These are phyloP conservation scores for Threskiornis aethiopicus DNA, from an alignment of 2,797 vertebrate genomes.

Conservation along the genomic window DNA sequence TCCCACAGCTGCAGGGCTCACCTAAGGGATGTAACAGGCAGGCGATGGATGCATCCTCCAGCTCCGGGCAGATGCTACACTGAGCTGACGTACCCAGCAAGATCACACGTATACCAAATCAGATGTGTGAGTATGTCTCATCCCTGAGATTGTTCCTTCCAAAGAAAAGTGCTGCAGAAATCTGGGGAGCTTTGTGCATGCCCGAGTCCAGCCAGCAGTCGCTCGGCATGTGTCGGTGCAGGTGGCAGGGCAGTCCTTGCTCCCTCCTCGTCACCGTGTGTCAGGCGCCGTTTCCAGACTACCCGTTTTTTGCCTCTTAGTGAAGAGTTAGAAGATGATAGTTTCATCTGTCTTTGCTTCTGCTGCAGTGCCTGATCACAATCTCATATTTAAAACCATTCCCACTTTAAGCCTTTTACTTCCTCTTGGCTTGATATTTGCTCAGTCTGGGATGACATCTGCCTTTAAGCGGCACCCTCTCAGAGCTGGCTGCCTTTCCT, in stretches of 20 bases:
- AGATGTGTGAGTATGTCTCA: slow-evolving; percentile 27
- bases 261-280: not conserved
- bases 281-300: not conserved
- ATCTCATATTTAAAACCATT: not conserved
- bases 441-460: slow-evolving; percentile 53
- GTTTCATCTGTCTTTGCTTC: not conserved
- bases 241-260: not conserved
- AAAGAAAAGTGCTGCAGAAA: not conserved
- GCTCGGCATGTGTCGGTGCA: not conserved
- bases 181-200: not conserved
- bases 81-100: not conserved
- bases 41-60: not conserved
- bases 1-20: not conserved
- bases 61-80: slow-evolving; percentile 11
- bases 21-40: not conserved
- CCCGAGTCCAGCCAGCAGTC: not conserved
- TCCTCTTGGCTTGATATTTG: slow-evolving; percentile 21
- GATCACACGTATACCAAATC: not conserved
- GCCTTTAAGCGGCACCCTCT: slow-evolving; percentile 25
- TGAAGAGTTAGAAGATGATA: not conserved
- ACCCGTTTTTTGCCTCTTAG: not conserved
- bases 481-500: slow-evolving; percentile 34
- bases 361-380: not conserved
- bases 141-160: not conserved
- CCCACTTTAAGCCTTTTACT: not conserved